Conservation (phyloP, 2,888 invertebrate species). For the Apodemia hepburni region DNA sequence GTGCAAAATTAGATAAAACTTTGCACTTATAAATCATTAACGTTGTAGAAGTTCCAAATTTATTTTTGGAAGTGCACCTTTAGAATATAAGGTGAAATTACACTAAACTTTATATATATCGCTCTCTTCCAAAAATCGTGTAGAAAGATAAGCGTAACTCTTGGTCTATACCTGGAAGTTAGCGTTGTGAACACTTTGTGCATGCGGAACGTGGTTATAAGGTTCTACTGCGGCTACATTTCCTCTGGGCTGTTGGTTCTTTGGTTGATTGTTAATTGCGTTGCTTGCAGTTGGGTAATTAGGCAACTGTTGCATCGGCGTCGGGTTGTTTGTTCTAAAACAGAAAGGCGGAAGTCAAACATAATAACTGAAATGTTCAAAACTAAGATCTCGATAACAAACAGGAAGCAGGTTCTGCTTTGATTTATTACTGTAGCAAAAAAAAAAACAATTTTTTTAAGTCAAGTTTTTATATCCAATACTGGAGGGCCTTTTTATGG, state of each 20-base stretch:
- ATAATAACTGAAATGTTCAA: not conserved
- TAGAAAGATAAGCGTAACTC: not conserved
- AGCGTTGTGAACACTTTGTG: constrained; percentile 72
- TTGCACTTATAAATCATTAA: too few species aligned
- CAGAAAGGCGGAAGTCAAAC: not conserved
- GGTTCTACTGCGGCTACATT: constrained; percentile 94
- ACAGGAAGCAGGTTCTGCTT: not conserved
- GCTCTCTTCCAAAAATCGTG: not conserved
- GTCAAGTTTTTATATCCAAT: not conserved
- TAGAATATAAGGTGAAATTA: not conserved
- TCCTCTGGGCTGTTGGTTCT: constrained; percentile 82
- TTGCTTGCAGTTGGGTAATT: constrained; percentile 58
- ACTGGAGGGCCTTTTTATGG: too few species aligned
- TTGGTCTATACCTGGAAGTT: constrained; percentile 63
- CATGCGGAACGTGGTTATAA: constrained; percentile 90
- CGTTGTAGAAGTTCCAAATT: too few species aligned
- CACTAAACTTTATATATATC: not conserved
- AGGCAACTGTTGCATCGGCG: constrained; percentile 72
- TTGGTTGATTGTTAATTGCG: constrained; percentile 63
- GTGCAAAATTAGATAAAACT: too few species aligned
- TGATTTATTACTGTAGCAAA: not conserved
- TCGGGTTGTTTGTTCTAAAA: constrained; percentile 68
- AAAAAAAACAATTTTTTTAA: not conserved
- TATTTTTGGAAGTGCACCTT: not conserved
- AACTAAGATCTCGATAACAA: constrained; percentile 7